These are phyloP conservation scores for Pteromalus puparum DNA, from an alignment of 1,140 invertebrate genomes.

Conservation along the genomic window DNA sequence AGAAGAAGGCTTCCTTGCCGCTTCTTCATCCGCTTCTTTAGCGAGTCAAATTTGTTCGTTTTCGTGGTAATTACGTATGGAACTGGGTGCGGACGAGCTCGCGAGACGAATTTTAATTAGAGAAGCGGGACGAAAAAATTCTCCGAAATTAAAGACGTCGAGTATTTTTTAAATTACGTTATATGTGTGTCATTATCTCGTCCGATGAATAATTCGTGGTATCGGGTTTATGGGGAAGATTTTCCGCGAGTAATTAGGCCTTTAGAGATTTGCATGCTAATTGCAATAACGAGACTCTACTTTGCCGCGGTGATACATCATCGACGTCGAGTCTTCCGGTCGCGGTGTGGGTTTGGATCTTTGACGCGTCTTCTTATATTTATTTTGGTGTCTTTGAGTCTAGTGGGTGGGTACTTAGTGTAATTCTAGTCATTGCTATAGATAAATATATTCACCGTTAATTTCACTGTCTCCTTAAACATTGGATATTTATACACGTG, in stretches of 20 bases:
- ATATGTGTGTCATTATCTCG: no score
- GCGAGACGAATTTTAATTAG: slow-evolving; percentile 25
- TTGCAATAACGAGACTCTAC: slow-evolving; percentile 39
- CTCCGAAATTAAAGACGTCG: neutral
- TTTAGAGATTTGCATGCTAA: slow-evolving; percentile 31
- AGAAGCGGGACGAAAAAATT: neutral
- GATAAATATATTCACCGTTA: no score
- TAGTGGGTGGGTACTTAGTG: neutral
- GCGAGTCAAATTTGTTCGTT: slow-evolving; percentile 41
- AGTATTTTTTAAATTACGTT: neutral
- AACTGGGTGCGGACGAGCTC: neutral
- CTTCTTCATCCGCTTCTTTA: neutral
- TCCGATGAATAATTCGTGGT: no score
- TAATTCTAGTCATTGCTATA: no score
- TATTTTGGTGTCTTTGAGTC: neutral
- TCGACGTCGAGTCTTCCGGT: slow-evolving; percentile 10
- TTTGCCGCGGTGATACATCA: slow-evolving; percentile 1
- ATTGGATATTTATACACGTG: no score
- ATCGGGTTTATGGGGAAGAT: neutral
- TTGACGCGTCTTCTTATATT: neutral
- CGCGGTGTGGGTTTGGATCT: neutral
- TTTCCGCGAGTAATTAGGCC: neutral
- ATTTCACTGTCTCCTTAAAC: no score
- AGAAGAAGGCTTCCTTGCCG: no score
- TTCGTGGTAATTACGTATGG: slow-evolving; percentile 37